These are phyloP conservation scores for Eristalis pertinax DNA, from an alignment of 2,888 invertebrate species.

Conservation along the genomic window DNA sequence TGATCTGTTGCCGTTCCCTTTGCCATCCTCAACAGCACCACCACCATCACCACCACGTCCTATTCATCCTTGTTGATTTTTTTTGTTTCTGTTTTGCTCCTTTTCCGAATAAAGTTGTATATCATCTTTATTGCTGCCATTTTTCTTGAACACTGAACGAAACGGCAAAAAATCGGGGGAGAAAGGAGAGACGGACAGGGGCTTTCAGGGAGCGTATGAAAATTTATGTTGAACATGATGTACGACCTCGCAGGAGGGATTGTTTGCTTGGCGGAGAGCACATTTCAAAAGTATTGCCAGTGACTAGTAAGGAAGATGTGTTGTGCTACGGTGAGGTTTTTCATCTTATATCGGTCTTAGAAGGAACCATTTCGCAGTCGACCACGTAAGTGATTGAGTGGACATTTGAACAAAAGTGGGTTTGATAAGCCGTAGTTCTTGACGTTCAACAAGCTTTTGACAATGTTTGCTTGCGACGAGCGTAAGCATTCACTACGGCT, in stretches of 20 bases:
- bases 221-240: slow-evolving; percentile 53
- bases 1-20: slow-evolving; percentile 21
- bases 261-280: slow-evolving; percentile 21
- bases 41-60: not conserved
- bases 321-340: not conserved
- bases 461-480: too few species aligned
- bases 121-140: slow-evolving; percentile 73
- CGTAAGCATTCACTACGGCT: too few species aligned
- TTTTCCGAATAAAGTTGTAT: slow-evolving; percentile 71
- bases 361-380: too few species aligned
- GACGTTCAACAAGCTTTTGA: too few species aligned
- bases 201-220: slow-evolving; percentile 37
- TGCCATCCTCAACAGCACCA: not conserved
- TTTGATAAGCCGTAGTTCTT: too few species aligned
- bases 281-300: slow-evolving; percentile 27
- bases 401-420: too few species aligned
- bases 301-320: not conserved
- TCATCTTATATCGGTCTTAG: too few species aligned
- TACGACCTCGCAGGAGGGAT: slow-evolving; percentile 27
- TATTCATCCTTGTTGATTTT: not conserved
- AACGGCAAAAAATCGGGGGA: not conserved
- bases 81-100: slow-evolving; percentile 19
- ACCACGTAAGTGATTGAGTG: too few species aligned
- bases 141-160: slow-evolving; percentile 63
- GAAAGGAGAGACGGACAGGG: not conserved